Conservation (phyloP, 37 sponge, comb jelly and placozoan species). For the Beroe forskalii region DNA sequence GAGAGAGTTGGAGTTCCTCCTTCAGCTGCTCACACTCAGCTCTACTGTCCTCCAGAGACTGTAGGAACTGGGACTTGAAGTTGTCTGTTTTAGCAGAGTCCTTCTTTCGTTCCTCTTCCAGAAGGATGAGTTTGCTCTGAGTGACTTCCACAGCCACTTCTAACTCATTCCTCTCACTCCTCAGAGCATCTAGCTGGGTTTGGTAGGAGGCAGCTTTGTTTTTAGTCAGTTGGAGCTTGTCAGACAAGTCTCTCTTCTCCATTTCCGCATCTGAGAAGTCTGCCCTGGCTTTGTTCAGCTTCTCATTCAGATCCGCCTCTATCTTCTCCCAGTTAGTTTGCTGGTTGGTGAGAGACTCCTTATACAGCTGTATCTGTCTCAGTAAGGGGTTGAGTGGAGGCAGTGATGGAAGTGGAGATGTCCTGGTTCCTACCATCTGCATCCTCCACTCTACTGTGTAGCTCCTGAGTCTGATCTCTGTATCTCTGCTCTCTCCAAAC, state of each 20-base stretch:
- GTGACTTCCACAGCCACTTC: slow-evolving; percentile 30
- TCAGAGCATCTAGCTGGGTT: not conserved
- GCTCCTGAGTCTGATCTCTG: slow-evolving; percentile 74
- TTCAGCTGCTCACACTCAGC: slow-evolving; percentile 18
- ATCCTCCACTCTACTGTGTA: slow-evolving; percentile 64
- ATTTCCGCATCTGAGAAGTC: not conserved
- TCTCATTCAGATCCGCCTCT: slow-evolving; percentile 79
- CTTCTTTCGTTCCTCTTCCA: slow-evolving; percentile 40
- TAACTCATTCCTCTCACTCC: slow-evolving; percentile 1
- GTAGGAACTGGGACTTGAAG: not conserved
- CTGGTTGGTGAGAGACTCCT: slow-evolving; percentile 35
- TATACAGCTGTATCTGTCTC: slow-evolving; percentile 44
- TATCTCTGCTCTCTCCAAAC: slow-evolving; percentile 84
- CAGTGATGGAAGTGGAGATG: slow-evolving; percentile 54
- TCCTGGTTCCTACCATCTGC: slow-evolving; percentile 60
- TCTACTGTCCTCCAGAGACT: slow-evolving; percentile 41
- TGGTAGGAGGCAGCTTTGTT: slow-evolving; percentile 38
- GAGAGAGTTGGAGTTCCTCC: slow-evolving; percentile 3
- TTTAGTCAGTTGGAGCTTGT: slow-evolving; percentile 13
- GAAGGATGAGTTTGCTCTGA: not conserved
- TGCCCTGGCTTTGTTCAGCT: slow-evolving; percentile 65
- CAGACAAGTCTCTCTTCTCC: slow-evolving; percentile 45
- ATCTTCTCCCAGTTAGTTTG: slow-evolving; percentile 67
- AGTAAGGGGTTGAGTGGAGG: slow-evolving; percentile 45
- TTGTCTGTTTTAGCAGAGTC: slow-evolving; percentile 20